A percentile compares a stretch with the other conserved stretches of the same genome.
Evolutionary conservation across 1,140 invertebrate species (phyloP).

Genomic region (Kradibia gibbosae): DNA sequence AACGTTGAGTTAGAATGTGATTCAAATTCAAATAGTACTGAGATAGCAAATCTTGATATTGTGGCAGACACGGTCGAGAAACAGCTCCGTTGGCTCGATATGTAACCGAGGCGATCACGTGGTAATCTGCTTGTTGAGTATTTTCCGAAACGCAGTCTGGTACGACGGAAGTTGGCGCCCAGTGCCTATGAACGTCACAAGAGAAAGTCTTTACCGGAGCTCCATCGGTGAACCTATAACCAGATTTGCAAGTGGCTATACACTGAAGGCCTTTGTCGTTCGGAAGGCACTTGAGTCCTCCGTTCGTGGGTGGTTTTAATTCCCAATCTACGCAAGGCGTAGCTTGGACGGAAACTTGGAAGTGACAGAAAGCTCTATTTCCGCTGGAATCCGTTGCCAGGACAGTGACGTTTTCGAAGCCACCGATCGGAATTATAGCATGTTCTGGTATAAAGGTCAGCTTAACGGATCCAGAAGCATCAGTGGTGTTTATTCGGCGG

Average conservation of each 20-base stretch:
- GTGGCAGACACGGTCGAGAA: conserved; percentile 84
- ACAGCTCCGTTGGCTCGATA: conserved; percentile 93
- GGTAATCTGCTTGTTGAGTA: conserved; percentile 93
- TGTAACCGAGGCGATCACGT: conserved; percentile 89
- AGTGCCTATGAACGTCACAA: conserved; percentile 84
- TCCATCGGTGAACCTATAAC: conserved; percentile 93
- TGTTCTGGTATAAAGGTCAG: conserved; percentile 88
- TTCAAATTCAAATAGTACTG: conserved; percentile 88
- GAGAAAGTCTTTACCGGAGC: conserved; percentile 88
- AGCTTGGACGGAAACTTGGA: conserved; percentile 95
- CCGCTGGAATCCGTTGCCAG: conserved; percentile 90
- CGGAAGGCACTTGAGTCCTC: conserved; percentile 88
- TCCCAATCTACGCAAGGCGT: conserved; percentile 96
- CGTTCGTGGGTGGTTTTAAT: conserved; percentile 88
- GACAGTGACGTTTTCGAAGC: conserved; percentile 95
- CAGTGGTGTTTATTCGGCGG: conserved; percentile 87
- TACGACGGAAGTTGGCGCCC: conserved; percentile 88
- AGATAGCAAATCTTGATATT: conserved; percentile 88
- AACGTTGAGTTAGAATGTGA: conserved; percentile 87
- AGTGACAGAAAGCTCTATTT: conserved; percentile 92
- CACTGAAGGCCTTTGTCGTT: conserved; percentile 88
- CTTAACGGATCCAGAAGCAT: conserved; percentile 90
- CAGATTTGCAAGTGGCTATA: conserved; percentile 91
- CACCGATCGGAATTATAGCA: conserved; percentile 90
- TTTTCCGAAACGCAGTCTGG: conserved; percentile 96